A percentile compares a stretch with the other conserved stretches of the same genome.
These are phyloP conservation scores for Rissa tridactyla DNA, from an alignment of 2,113 vertebrate genomes.

Conservation along the genomic window DNA sequence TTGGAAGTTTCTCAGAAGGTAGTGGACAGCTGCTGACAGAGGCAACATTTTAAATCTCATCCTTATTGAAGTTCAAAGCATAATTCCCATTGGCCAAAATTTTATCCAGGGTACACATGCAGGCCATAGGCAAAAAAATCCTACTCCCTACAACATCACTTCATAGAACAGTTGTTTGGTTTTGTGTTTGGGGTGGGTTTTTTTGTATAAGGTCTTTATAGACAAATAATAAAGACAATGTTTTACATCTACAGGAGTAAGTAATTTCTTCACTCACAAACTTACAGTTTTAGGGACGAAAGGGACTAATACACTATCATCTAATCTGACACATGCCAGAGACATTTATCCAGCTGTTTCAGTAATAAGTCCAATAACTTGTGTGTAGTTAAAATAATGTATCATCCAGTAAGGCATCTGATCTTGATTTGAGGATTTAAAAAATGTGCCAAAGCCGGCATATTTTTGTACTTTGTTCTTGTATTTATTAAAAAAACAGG, in stretches of 20 bases:
- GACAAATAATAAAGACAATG: not conserved
- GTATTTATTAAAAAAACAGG: not conserved
- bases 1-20: not conserved
- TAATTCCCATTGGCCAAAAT: not conserved
- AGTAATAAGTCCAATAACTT: not conserved
- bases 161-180: not conserved
- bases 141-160: not conserved
- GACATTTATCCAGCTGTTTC: conserved; percentile 36
- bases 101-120: not conserved
- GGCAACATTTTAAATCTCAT: not conserved
- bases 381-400: not conserved
- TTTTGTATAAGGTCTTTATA: not conserved
- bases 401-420: conserved; percentile 2
- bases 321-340: conserved; percentile 1
- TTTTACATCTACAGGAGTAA: not conserved
- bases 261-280: not conserved
- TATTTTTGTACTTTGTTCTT: not conserved
- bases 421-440: not conserved
- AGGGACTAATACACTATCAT: not conserved
- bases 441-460: not conserved
- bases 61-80: not conserved
- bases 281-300: not conserved
- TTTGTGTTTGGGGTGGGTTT: not conserved
- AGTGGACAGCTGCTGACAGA: not conserved
- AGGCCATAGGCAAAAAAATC: not conserved